Evolutionary conservation across 2,113 vertebrate genomes (phyloP).

Genomic region (Sylvietta virens): DNA sequence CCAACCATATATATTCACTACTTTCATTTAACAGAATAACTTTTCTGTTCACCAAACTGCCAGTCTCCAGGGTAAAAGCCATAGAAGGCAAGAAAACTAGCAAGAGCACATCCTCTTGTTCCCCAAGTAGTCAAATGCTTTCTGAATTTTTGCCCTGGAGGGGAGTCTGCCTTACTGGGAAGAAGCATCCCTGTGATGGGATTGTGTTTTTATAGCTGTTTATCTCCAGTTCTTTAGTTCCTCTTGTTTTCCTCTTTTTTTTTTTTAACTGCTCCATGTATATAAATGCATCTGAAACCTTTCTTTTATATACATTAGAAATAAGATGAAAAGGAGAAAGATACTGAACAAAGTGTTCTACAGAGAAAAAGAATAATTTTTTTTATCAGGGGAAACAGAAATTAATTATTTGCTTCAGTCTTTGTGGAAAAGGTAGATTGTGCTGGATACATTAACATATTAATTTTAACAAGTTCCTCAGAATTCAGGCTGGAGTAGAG

Average conservation of each 20-base stretch:
- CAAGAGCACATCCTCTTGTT: background rate
- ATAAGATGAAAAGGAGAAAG: background rate
- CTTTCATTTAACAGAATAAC: background rate
- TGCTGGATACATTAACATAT: background rate
- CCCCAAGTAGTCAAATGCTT: background rate
- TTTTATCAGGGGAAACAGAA: background rate
- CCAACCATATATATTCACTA: background rate
- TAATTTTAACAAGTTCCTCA: background rate
- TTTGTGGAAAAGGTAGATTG: background rate
- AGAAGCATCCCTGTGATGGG: background rate
- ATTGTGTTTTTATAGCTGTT: background rate
- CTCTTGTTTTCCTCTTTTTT: fast-evolving
- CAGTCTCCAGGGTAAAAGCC: background rate
- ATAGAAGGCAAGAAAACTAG: background rate
- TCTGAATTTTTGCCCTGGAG: background rate
- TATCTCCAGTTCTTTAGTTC: background rate
- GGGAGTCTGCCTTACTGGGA: background rate
- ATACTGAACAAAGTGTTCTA: background rate
- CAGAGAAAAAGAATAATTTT: background rate
- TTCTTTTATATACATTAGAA: background rate
- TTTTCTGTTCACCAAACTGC: background rate
- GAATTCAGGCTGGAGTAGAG: background rate
- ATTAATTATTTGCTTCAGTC: background rate
- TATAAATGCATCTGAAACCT: background rate
- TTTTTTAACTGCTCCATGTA: background rate